Percentiles rank a stretch among this genome's conserved stretches.
These are phyloP conservation scores for Busseola fusca DNA, from an alignment of 2,888 invertebrate genomes.

Conservation along the genomic window DNA sequence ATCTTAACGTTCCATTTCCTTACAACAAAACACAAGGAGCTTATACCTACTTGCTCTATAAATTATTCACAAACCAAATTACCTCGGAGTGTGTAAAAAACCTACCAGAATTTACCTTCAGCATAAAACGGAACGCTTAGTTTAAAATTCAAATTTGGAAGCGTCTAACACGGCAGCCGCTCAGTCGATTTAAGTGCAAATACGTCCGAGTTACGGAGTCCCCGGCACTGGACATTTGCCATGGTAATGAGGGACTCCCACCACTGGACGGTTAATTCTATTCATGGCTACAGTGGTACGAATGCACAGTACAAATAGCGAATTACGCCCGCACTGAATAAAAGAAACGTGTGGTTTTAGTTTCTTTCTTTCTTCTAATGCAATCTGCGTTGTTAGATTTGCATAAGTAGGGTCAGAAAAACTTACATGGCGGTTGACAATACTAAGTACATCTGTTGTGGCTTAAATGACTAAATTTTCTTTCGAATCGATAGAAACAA, in stretches of 20 bases:
- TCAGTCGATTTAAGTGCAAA: constrained; percentile 75
- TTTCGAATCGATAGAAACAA: background rate
- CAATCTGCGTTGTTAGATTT: constrained; percentile 60
- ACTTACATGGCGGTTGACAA: constrained; percentile 21
- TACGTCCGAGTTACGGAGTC: constrained; percentile 74
- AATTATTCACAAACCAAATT: constrained; percentile 79
- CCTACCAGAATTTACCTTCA: constrained; percentile 78
- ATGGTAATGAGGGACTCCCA: constrained; percentile 73
- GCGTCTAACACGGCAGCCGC: constrained; percentile 78
- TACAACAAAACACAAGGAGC: constrained; percentile 54
- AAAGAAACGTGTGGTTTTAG: constrained; percentile 59
- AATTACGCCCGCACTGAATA: constrained; percentile 70
- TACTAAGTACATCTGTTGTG: background rate
- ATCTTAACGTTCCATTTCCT: constrained; percentile 51
- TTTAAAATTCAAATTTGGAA: constrained; percentile 87
- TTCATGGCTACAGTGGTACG: constrained; percentile 73
- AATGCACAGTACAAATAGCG: constrained; percentile 76
- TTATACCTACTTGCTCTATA: constrained; percentile 56
- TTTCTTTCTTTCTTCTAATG: constrained; percentile 34
- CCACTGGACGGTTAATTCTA: constrained; percentile 74
- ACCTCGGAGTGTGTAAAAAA: constrained; percentile 75
- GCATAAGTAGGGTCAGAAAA: constrained; percentile 53
- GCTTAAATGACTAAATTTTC: background rate
- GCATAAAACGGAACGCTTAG: constrained; percentile 84
- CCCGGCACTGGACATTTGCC: constrained; percentile 70